Conservation (phyloP, 1,140 invertebrate genomes). For the Trachymyrmex cornetzi region DNA sequence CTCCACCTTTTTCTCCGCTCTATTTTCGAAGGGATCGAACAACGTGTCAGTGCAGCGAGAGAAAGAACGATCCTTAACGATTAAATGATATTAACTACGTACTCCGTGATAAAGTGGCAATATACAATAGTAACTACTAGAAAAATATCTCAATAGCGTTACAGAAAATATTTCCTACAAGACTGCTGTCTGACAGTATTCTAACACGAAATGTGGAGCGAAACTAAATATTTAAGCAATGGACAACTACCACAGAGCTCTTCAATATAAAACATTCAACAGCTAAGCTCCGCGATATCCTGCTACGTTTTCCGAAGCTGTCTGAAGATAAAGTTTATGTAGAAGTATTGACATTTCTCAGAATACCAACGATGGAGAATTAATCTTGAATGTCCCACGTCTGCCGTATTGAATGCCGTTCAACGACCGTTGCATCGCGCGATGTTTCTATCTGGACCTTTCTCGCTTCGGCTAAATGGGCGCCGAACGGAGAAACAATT, state of each 20-base stretch:
- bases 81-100: not conserved
- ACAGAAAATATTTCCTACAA: not conserved
- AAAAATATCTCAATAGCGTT: not conserved
- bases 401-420: slow-evolving; percentile 4
- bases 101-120: not conserved
- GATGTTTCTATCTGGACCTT: not conserved
- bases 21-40: slow-evolving; percentile 6
- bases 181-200: not conserved
- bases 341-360: not conserved
- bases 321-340: slow-evolving; percentile 12
- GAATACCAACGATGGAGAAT: slow-evolving; percentile 6
- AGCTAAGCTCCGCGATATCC: not conserved
- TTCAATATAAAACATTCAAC: not conserved
- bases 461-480: slow-evolving; percentile 22
- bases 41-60: not conserved
- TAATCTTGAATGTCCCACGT: slow-evolving; percentile 16
- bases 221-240: not conserved
- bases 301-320: not conserved
- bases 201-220: not conserved
- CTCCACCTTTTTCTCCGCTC: not conserved
- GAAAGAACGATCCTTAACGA: not conserved
- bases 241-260: not conserved
- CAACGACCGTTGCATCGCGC: slow-evolving; percentile 14
- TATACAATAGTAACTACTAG: not conserved
- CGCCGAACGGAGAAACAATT: slow-evolving; percentile 50